Conservation (phyloP, 2,888 invertebrate genomes). For the Atrina japonica region DNA sequence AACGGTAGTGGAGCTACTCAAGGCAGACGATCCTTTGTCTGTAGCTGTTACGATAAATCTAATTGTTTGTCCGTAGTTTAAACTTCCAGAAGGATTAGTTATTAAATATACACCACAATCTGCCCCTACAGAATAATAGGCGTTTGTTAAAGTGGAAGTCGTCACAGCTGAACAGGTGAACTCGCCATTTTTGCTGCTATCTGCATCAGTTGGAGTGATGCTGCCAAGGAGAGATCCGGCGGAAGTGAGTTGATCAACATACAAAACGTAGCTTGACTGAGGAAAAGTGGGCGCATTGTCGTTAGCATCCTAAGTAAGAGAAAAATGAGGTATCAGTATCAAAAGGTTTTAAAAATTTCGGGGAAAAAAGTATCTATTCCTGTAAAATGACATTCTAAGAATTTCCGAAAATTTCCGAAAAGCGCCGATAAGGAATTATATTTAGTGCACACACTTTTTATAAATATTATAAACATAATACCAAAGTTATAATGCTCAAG, state of each 20-base stretch:
- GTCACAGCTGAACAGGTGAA: conserved; percentile 26
- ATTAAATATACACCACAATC: conserved; percentile 36
- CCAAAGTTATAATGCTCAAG: too few species aligned
- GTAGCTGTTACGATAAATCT: conserved; percentile 46
- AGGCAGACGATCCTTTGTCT: conserved; percentile 47
- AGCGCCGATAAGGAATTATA: too few species aligned
- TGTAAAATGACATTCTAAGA: not conserved
- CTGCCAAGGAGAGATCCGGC: conserved; percentile 34
- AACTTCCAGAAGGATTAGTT: conserved; percentile 18
- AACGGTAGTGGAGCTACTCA: conserved; percentile 44
- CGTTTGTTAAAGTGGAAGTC: not conserved
- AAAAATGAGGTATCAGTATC: not conserved
- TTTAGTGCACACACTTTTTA: too few species aligned
- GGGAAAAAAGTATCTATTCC: not conserved
- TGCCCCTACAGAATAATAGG: conserved; percentile 31
- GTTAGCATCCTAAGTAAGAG: conserved; percentile 33
- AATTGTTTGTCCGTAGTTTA: conserved; percentile 45
- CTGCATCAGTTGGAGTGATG: conserved; percentile 33
- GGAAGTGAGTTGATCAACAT: conserved; percentile 28
- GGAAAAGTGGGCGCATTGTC: conserved; percentile 42
- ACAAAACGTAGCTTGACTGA: conserved; percentile 19
- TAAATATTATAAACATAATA: too few species aligned
- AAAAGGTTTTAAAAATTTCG: not conserved
- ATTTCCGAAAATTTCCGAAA: not conserved
- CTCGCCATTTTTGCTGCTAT: conserved; percentile 22